Evolutionary conservation across 2,888 invertebrate species (phyloP), one percentile per base, ranked within the genome.

Genomic region (Pammene aurita): DNA sequence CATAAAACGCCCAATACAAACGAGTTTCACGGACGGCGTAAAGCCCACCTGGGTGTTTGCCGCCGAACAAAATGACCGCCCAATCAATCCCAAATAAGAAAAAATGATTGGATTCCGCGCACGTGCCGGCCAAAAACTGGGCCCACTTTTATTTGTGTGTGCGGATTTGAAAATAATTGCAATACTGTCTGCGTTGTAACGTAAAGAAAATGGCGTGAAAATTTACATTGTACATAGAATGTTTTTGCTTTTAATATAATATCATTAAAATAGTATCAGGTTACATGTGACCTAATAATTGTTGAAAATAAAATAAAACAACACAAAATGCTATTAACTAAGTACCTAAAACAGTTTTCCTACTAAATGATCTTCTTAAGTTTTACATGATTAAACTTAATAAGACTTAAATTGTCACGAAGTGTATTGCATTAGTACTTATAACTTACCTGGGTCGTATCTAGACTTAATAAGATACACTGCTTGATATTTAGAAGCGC

Each of bases 21-120:
- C 74, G 73, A 70, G 75, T 76, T 75, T 76, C 77, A 67, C 76
- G 82, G 76, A 66, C 76, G 81, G 75, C 88, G 80, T 84, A 86
- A 80, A 81, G 79, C 84, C 86, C 86, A 90, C 81, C 81, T 81
- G 81, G 85, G 85, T 87, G 88, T 82, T 86, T 86, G 84, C 75
- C 83, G 84, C 84, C 83, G 67, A 80, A 83, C 79, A 85, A 84
- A 84, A 86, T 82, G 83, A 84, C 73, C 80, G 81, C 80, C 90
- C 89, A 89, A 89, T 90, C 90, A 90, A 88, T 87, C 87, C 84
- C 82, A 83, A 81, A 88, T 85, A 85, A 87, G 85, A 86, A 89
- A 86, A 85, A 87, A 86, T 84, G 84, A 89, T 88, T 82, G 86
- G 79, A 90, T 90, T 89, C 90, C 77, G 80, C 86, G 88, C 90